These are phyloP conservation scores for Heptranchias perlo DNA, from an alignment of 2,113 vertebrate species.

Conservation along the genomic window DNA sequence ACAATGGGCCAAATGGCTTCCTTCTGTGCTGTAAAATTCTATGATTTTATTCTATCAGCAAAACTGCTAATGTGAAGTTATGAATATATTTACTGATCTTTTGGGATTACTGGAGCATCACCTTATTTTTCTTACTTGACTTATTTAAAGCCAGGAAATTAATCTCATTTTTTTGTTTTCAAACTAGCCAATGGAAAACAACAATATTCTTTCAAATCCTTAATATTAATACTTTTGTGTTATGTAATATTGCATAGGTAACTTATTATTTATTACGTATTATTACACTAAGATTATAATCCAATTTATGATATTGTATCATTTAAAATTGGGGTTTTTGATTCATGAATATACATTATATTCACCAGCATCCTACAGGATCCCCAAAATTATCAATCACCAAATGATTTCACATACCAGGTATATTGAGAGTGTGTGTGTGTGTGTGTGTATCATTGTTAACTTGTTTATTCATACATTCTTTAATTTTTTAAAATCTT, in stretches of 20 bases:
- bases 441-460: background rate
- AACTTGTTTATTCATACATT: background rate
- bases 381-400: background rate
- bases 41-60: background rate
- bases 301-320: background rate
- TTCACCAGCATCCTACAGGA: background rate
- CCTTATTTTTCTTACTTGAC: background rate
- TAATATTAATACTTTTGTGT: background rate
- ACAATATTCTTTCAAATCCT: background rate
- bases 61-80: background rate
- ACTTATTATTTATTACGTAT: background rate
- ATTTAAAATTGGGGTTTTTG: background rate
- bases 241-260: too few relatives aligned
- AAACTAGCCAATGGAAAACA: background rate
- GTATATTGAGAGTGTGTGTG: background rate
- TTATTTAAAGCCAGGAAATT: too few relatives aligned
- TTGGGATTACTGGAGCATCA: background rate
- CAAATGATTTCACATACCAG: background rate
- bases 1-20: background rate
- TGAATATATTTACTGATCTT: background rate
- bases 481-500: too few relatives aligned
- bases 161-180: background rate
- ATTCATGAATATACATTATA: background rate
- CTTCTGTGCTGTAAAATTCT: background rate
- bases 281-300: background rate